Percentiles rank a stretch among this genome's conserved stretches.
phyloP scores from a whole-genome alignment of 1,140 invertebrate genomes.

The Hydropsyche tenuis region DNA sequence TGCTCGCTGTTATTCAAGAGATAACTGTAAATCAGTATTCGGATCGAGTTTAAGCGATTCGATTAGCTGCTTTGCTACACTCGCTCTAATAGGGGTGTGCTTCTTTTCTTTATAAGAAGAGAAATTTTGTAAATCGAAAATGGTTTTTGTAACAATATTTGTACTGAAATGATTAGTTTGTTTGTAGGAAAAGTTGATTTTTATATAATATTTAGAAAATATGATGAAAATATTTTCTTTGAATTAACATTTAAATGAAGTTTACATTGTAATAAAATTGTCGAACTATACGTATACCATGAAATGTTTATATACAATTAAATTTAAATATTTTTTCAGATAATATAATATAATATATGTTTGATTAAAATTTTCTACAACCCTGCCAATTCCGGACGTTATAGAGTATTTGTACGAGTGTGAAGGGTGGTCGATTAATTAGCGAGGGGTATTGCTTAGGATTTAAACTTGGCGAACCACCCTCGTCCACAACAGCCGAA shows the following conservation, averaged over 20 bases:
- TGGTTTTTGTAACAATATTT: no score
- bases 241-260: no score
- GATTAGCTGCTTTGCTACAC: conserved; percentile 38
- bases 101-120: background rate
- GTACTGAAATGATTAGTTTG: no score
- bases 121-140: no score
- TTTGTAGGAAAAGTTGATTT: no score
- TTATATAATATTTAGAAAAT: no score
- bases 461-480: conserved; percentile 42
- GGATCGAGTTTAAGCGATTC: conserved; percentile 46
- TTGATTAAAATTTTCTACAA: background rate
- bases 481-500: background rate
- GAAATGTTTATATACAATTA: no score
- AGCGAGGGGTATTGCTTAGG: conserved; percentile 38
- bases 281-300: no score
- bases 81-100: conserved; percentile 1
- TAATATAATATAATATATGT: background rate
- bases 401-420: conserved; percentile 17
- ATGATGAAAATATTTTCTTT: no score
- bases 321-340: no score
- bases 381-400: background rate
- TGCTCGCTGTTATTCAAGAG: conserved; percentile 38
- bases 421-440: conserved; percentile 43
- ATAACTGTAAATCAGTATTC: conserved; percentile 48
- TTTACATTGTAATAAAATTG: no score